Conservation (phyloP, 1,140 invertebrate species). For the Macrobrachium rosenbergii region DNA sequence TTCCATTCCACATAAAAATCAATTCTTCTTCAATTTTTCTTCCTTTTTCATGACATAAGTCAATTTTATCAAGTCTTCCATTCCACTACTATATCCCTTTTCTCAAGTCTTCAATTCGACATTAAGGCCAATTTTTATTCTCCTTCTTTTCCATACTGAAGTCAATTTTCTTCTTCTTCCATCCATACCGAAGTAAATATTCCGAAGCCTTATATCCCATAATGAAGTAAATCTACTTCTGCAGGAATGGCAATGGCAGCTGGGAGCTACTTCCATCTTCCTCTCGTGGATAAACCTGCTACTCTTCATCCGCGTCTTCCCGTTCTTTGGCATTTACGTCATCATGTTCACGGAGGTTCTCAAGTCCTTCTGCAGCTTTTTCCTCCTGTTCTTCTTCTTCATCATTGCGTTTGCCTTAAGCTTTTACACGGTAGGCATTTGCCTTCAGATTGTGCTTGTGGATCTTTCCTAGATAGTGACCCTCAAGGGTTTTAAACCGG, state of each 20-base stretch:
- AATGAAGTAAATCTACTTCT: not conserved
- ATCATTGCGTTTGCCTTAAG: slow-evolving; percentile 73
- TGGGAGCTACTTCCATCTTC: slow-evolving; percentile 72
- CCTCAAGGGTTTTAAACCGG: no score
- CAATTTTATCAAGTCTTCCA: no score
- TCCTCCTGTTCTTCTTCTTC: slow-evolving; percentile 73
- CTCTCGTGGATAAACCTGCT: slow-evolving; percentile 73
- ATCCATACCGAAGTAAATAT: not conserved
- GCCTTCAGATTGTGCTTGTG: no score
- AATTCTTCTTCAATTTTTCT: no score
- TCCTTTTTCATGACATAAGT: no score
- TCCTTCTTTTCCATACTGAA: not conserved
- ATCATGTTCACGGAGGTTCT: slow-evolving; percentile 75
- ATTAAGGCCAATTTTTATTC: no score
- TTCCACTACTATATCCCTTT: no score
- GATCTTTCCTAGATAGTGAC: no score
- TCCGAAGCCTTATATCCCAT: not conserved
- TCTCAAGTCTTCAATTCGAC: no score
- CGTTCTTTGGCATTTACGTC: slow-evolving; percentile 74
- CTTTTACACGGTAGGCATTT: slow-evolving; percentile 68
- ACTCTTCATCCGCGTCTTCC: slow-evolving; percentile 72
- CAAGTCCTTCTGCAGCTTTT: slow-evolving; percentile 73
- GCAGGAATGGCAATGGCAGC: slow-evolving; percentile 73
- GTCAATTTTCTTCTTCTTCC: not conserved
- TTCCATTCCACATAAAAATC: no score